Evolutionary conservation across 2,888 invertebrate genomes (phyloP), one percentile per base, ranked within the genome.

Genomic region (Brenthis daphne): DNA sequence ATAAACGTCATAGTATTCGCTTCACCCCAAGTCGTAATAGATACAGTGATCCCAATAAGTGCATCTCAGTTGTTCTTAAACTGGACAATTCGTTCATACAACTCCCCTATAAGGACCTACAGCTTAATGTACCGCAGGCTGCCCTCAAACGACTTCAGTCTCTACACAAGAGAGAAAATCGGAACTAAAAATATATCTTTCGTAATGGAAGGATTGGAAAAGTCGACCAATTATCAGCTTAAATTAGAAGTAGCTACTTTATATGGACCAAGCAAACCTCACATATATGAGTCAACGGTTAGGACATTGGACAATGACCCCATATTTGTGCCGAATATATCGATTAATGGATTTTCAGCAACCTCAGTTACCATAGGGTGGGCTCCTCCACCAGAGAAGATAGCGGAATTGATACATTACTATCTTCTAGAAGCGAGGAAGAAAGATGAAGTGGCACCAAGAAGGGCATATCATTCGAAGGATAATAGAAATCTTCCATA

Each of bases 311-410:
- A 92, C 2, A 90, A 94, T 83, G 97, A 97, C 89, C 97, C 97
- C 0, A 90, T 94, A 71, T 97, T 97, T 80, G 94, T 96, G 56
- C 97, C 98, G 0, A 95, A 95, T 80, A 95, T 97, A 55, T 94
- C 95, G 56, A 95, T 97, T 0, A 97, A 96, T 51, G 97, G 92
- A 0, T 92, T 92, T 69, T 90, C 92, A 93, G 89, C 92, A 0
- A 95, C 95, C 33, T 96, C 97, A 0, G 96, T 97, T 70, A 97
- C 97, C 0, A 95, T 98, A 64, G 96, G 96, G 0, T 97, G 97
- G 97, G 94, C 93, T 43, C 92, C 94, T 0, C 96, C 97, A 0
- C 94, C 95, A 0, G 84, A 91, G 0, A 91, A 95, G 24, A 91
- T 96, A 13, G 93, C 94, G 13, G 94, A 95, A 72, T 94, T 95